Evolutionary conservation across 2,797 vertebrate genomes (phyloP).

Genomic region (Smutsia gigantea): DNA sequence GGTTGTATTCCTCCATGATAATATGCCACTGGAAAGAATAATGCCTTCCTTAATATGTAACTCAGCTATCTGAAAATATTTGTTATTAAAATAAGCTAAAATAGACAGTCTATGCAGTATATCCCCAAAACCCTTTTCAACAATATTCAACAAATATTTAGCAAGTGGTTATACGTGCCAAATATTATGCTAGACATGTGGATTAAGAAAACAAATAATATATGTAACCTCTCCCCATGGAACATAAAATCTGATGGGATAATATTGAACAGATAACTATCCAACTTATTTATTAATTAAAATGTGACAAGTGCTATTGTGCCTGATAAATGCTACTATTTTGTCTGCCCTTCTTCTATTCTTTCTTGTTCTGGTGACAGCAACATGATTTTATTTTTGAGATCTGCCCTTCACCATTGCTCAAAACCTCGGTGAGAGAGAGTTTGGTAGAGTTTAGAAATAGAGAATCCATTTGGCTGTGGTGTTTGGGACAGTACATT

Average conservation of each 20-base stretch:
- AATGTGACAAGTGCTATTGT: background rate
- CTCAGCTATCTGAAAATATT: slow-evolving; percentile 11
- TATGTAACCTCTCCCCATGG: background rate
- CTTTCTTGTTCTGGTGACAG: background rate
- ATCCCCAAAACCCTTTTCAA: background rate
- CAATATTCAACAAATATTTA: background rate
- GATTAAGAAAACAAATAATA: slow-evolving; percentile 26
- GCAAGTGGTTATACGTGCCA: background rate
- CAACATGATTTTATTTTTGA: background rate
- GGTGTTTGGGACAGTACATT: background rate
- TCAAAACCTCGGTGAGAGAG: background rate
- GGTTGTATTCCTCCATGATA: background rate
- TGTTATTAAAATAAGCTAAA: slow-evolving; percentile 14
- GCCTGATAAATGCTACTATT: background rate
- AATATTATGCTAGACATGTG: background rate
- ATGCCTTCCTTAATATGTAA: background rate
- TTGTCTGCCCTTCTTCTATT: background rate
- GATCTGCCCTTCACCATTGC: background rate
- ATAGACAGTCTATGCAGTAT: background rate
- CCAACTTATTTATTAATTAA: slow-evolving; percentile 22
- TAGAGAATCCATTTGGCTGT: background rate
- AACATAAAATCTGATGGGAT: slow-evolving; percentile 21
- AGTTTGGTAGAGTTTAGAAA: background rate
- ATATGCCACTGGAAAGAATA: background rate
- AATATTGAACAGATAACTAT: slow-evolving; percentile 6